Evolutionary conservation across 2,888 invertebrate species (phyloP), one percentile per base, ranked within the genome.

Genomic region (Yponomeuta malinellus): DNA sequence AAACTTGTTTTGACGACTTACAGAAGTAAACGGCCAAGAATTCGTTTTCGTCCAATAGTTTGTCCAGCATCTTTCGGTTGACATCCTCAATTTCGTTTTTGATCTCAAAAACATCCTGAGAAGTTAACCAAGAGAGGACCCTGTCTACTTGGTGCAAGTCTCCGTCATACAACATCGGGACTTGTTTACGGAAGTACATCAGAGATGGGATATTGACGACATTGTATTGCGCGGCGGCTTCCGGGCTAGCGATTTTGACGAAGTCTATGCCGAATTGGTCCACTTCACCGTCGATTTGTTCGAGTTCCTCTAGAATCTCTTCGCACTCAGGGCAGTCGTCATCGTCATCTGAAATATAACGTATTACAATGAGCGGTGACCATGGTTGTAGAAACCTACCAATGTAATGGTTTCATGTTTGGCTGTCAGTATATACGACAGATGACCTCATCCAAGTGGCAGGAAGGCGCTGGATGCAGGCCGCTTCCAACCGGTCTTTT

Each of bases 41-140:
- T 90, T 98, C 98, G 79, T 98, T 98, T 84, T 98, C 98, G 76
- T 98, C 97, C 71, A 98, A 89, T 31, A 98, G 91, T 89, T 98
- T 98, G 81, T 98, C 98, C 79, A 98, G 93, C 97, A 98, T 98
- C 90, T 98, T 98, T 74, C 97, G 95, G 87, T 98, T 98, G 10
- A 99, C 98, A 85, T 98, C 98, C 85, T 98, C 98, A 81, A 98
- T 98, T 94, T 98, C 98, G 82, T 98, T 98, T 92, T 97, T 98
- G 71, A 98, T 96, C 89, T 98, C 98, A 89, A 98, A 98, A 71
- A 98, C 97, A 83, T 98, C 98, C 82, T 98, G 98, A 69, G 97
- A 97, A 43, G 98, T 98, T 65, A 98, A 89, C 98, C 98, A 98
- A 74, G 95, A 94, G 6, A 98, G 90, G 33, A 98, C 94, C 82